Base-by-base conservation (phyloP, 2,797 vertebrate species). In the Falco rusticolus region DNA sequence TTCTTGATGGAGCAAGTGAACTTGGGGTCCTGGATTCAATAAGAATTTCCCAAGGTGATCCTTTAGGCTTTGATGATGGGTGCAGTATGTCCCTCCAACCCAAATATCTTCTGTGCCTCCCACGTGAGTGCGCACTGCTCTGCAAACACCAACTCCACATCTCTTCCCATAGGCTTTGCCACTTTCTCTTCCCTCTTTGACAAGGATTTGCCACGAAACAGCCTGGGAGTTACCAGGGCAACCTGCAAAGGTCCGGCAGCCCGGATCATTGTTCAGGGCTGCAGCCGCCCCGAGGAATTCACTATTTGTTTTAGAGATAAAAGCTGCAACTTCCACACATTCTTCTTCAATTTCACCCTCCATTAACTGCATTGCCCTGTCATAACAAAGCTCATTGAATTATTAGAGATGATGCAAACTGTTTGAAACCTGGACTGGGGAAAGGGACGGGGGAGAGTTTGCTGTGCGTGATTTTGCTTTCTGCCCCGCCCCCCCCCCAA, bases 251-350 rank as follows among this genome's bases (percentile, higher is more conserved):
- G 74, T 94, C 96, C 37, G 0, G 85, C 89, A 65, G 90, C 91
- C 87, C 16, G 28, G 96, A 93, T 96, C 96, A 93, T 97, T 98
- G 95, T 97, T 96, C 69, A 31, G 96, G 95, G 95, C 96, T 97
- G 96, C 97, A 97, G 97, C 94, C 69, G 50, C 92, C 97, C 91
- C 5, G 69, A 98, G 98, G 98, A 98, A 98, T 98, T 98, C 43
- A 59, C 74, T 98, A 97, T 98, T 98, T 98, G 97, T 98, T 98
- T 98, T 97, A 96, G 87, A 96, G 95, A 98, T 94, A 97, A 98
- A 98, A 98, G 98, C 97, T 94, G 75, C 92, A 97, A 94, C 97
- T 96, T 97, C 97, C 97, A 97, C 93, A 95, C 96, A 98, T 97
- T 98, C 98, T 98, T 98, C 97, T 92, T 89, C 94, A 81, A 90